A percentile compares a stretch with the other conserved stretches of the same genome.
Evolutionary conservation across 2,888 invertebrate genomes (phyloP).

Genomic region (Pseudoips prasinana): DNA sequence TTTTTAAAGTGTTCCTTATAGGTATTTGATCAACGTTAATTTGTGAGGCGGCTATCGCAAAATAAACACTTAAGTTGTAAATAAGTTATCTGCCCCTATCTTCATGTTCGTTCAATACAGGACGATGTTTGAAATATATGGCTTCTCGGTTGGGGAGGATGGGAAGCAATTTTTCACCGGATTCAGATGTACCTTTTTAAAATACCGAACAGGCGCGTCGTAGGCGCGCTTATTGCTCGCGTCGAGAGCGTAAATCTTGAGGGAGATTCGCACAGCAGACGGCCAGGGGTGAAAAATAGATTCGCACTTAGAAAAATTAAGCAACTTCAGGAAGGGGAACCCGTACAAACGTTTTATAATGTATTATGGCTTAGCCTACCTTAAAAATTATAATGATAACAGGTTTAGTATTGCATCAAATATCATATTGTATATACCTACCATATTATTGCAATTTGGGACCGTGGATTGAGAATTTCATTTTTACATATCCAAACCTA

Average conservation of each 20-base stretch:
- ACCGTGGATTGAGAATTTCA: too few relatives aligned
- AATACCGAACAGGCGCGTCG: constrained; percentile 62
- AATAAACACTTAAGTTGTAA: constrained; percentile 53
- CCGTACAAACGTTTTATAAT: constrained; percentile 30
- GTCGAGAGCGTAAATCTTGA: constrained; percentile 70
- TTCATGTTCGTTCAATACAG: constrained; percentile 60
- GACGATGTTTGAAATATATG: constrained; percentile 65
- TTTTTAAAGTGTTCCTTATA: too few relatives aligned
- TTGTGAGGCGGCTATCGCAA: constrained; percentile 12
- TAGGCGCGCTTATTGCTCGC: constrained; percentile 68
- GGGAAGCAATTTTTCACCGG: constrained; percentile 72
- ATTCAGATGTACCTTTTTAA: constrained; percentile 75
- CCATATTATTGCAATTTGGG: too few relatives aligned
- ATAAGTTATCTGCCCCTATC: constrained; percentile 64
- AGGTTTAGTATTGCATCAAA: too few relatives aligned
- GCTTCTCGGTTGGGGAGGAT: constrained; percentile 52
- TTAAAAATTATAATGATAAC: too few relatives aligned
- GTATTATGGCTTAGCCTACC: too few relatives aligned
- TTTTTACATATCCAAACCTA: too few relatives aligned
- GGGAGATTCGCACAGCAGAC: constrained; percentile 51
- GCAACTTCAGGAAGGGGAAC: constrained; percentile 41
- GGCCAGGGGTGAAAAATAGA: constrained; percentile 67
- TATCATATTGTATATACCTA: too few relatives aligned
- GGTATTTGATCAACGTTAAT: too few relatives aligned
- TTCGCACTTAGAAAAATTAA: constrained; percentile 75